phyloP scores from a whole-genome alignment of 2,797 vertebrate genomes.

The Odontamblyopus lacepedii region DNA sequence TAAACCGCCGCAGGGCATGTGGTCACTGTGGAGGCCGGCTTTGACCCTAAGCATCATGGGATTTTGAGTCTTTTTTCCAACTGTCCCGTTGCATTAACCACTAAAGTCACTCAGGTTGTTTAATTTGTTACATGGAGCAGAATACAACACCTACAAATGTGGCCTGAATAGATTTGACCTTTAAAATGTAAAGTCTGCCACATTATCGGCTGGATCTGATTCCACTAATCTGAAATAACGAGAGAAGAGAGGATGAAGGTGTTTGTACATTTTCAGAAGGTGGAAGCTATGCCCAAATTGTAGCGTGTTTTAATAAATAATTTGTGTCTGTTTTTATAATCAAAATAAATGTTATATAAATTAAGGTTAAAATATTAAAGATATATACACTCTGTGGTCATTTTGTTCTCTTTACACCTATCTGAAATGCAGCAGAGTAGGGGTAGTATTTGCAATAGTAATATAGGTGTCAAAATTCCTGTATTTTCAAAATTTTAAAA shows the following conservation, averaged over 20 bases:
- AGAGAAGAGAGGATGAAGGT: neutral
- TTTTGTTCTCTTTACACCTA: neutral
- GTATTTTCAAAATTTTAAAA: too few species aligned
- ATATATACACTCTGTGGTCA: too few species aligned
- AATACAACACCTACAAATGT: slow-evolving; percentile 11
- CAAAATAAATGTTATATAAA: too few species aligned
- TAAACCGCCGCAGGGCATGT: slow-evolving; percentile 14
- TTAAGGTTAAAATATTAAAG: too few species aligned
- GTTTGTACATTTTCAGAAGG: neutral
- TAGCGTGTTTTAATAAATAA: too few species aligned
- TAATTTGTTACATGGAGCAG: slow-evolving; percentile 14
- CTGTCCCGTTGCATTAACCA: slow-evolving; percentile 1
- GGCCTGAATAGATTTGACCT: slow-evolving; percentile 38
- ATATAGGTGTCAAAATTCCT: too few species aligned
- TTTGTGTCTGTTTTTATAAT: too few species aligned
- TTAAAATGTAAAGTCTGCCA: slow-evolving; percentile 27
- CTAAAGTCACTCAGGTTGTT: slow-evolving; percentile 11
- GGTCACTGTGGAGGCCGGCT: slow-evolving; percentile 20
- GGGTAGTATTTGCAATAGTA: too few species aligned
- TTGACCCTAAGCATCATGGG: slow-evolving; percentile 23
- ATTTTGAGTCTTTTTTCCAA: slow-evolving; percentile 18
- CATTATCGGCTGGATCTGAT: neutral
- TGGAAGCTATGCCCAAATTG: too few species aligned
- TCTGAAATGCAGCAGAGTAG: too few species aligned
- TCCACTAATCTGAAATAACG: slow-evolving; percentile 6